Base-by-base conservation (phyloP, 2,888 invertebrate species). In the Cataglyphis albicans region DNA sequence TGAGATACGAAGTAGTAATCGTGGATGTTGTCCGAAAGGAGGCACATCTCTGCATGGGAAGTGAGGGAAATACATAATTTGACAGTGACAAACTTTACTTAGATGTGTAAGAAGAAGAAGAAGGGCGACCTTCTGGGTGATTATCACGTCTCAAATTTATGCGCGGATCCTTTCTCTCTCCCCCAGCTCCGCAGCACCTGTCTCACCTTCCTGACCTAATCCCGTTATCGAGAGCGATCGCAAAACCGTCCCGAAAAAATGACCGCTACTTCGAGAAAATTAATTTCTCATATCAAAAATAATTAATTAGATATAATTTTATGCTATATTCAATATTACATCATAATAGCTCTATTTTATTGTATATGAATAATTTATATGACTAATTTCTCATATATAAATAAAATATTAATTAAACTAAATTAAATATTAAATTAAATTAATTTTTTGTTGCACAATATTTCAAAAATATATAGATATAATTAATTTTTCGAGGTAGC, bases 1-100 rank as follows among this genome's bases (percentile, higher is more conserved):
- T 99, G 99, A 95, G 98, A 97, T 95, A 98, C 96, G 96, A 97
- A 98, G 96, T 97, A 95, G 96, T 98, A 99, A 95, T 98, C 97
- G 95, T 96, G 95, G 95, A 98, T 95, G 96, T 98, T 97, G 95
- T 98, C 96, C 94, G 96, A 96, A 94, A 98, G 96, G 94, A 97
- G 95, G 95, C 97, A 97, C 94, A 96, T 96, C 64, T 96, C 98
- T 98, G 91, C 83, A 88, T 90, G 85, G 85, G 88, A 87, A 89
- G 68, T 44, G 82, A 84, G 87, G 87, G 52, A 52, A n/a, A 52
- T 7, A 52, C n/a, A 88, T 88, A 80, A 70, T 72, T 80, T n/a
- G n/a, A 29, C 15, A 68, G 15, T 78, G 59, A 78, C 18, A 78
- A 59, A 21, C 15, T 78, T 68, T 29, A 15, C 25, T 59, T 18